These are phyloP conservation scores for Cephus runcator DNA, from an alignment of 2,888 invertebrate genomes.

Conservation along the genomic window DNA sequence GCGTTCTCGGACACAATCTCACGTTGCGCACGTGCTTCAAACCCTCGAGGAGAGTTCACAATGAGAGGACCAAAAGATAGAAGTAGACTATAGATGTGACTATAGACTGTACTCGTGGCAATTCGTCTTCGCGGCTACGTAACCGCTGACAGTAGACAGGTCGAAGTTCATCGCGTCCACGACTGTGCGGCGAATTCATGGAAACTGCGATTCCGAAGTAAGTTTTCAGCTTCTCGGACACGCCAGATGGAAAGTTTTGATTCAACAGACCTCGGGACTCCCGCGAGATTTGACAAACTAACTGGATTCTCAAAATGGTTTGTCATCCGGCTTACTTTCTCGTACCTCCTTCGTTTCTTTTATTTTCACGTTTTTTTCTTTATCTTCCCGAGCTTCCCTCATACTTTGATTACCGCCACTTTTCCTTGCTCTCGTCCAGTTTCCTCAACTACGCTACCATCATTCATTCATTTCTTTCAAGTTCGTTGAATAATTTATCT, in stretches of 20 bases:
- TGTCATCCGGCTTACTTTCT: conserved; percentile 8
- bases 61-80: not conserved
- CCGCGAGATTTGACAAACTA: conserved; percentile 28
- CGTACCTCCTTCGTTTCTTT: not conserved
- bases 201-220: conserved; percentile 1
- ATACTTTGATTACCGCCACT: not conserved
- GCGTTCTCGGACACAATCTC: too few species aligned
- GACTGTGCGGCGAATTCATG: not conserved
- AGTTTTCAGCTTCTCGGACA: conserved; percentile 36
- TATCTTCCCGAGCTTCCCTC: not conserved
- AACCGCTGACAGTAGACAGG: not conserved
- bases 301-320: conserved; percentile 33
- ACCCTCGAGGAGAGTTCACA: not conserved
- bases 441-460: not conserved
- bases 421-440: not conserved
- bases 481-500: not conserved
- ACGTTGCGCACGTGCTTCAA: not conserved
- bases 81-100: not conserved
- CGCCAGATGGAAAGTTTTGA: conserved; percentile 38
- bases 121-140: not conserved
- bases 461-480: not conserved
- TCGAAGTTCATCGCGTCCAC: not conserved
- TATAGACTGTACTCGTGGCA: not conserved
- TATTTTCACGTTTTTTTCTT: not conserved
- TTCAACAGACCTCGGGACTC: conserved; percentile 34